A percentile compares a stretch with the other conserved stretches of the same genome.
Conservation (phyloP, 53 echinoderm and acorn worm species). For the Luidia sarsii region DNA sequence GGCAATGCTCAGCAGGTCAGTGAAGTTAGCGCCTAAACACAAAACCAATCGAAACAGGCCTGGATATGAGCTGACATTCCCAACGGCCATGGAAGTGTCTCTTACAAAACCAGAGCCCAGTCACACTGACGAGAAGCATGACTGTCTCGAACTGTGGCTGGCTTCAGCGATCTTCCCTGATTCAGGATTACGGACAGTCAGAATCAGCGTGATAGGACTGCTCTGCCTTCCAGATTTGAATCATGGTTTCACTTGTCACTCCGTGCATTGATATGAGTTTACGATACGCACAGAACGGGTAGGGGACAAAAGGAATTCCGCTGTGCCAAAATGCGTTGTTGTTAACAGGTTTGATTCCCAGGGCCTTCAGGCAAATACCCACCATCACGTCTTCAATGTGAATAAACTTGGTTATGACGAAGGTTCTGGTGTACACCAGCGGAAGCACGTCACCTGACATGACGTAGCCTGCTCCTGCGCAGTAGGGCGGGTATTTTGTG, state of each 20-base stretch:
- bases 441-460: constrained; percentile 51
- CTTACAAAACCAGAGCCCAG: too few relatives aligned
- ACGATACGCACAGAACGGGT: constrained; percentile 18
- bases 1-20: too few relatives aligned
- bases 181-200: too few relatives aligned
- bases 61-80: too few relatives aligned
- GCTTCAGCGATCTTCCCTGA: too few relatives aligned
- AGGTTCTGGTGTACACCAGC: constrained; percentile 18
- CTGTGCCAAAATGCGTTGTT: constrained; percentile 32
- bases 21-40: too few relatives aligned
- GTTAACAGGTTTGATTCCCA: constrained; percentile 27
- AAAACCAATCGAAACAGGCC: too few relatives aligned
- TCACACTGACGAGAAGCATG: too few relatives aligned
- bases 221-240: constrained; percentile 1
- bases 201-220: too few relatives aligned
- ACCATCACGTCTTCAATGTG: constrained; percentile 62
- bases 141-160: too few relatives aligned
- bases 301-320: background rate
- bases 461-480: constrained; percentile 62
- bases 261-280: constrained; percentile 17
- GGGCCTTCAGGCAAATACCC: constrained; percentile 30
- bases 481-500: constrained; percentile 63
- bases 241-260: background rate
- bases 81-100: too few relatives aligned
- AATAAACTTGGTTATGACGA: constrained; percentile 32